Base-by-base conservation (phyloP, 2,888 invertebrate genomes). In the Acanthoscelides obtectus region DNA sequence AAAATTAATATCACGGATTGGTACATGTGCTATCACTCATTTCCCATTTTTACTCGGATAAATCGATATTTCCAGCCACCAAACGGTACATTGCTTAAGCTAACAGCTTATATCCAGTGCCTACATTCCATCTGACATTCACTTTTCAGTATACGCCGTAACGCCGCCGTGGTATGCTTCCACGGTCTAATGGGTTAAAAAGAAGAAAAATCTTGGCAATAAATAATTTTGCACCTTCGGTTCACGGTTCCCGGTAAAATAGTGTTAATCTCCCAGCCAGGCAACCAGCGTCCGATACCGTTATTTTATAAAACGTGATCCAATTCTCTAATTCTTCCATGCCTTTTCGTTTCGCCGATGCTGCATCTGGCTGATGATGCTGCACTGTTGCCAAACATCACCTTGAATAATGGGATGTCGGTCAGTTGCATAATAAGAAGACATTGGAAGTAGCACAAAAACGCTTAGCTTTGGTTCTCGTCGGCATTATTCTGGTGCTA, bases 231-330 rank as follows among this genome's bases (percentile, higher is more conserved):
- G 70, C 70, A 70, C 70, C 70, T 70, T 70, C 45, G 67, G 64
- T 70, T 70, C 66, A 67, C 70, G 21, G 45, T 45, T 45, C 45
- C 45, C 45, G 45, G 22, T 66, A 19, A 25, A 70, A 70, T 67
- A 25, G 45, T 63, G 64, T 27, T 63, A 67, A 70, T 70, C 70
- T 70, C 66, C 45, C 22, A 67, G 22, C 63, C 22, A 67, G 67
- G 67, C 70, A 67, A 27, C 45, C 22, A 67, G 22, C 63, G 66
- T 17, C 21, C 66, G 22, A 64, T 70, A 22, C 67, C 70, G 70
- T 70, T 70, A 70, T 66, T 70, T 66, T 63, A 70, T 67, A 67
- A 70, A 67, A 70, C 70, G 70, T 70, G 70, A 67, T 70, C 70
- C 66, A 70, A 70, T 70, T 70, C 45, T 67, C 27, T 21, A 66